Evolutionary conservation across 2,888 invertebrate species (phyloP).

Genomic region (Physocephala rufipes): DNA sequence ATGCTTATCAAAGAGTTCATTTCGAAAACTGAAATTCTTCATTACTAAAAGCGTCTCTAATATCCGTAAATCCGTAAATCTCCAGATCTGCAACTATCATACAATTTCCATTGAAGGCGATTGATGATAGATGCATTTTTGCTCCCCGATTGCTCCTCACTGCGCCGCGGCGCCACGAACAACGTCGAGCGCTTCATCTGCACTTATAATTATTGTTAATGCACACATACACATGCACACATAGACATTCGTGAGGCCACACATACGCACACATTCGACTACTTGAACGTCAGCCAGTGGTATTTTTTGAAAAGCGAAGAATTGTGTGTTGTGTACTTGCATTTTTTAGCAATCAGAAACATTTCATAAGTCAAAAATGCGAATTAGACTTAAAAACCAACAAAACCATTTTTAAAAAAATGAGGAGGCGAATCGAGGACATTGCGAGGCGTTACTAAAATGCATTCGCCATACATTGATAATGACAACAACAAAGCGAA

Average conservation of each 20-base stretch:
- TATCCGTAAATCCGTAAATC: background rate
- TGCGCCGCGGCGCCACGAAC: background rate
- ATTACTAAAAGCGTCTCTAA: background rate
- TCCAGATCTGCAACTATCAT: background rate
- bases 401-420: conserved; percentile 9
- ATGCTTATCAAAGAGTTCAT: no score
- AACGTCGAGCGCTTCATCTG: background rate
- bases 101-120: background rate
- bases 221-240: background rate
- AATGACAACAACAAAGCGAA: conserved; percentile 5
- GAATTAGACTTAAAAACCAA: conserved; percentile 28
- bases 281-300: conserved; percentile 2
- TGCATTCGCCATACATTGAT: conserved; percentile 17
- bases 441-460: background rate
- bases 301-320: conserved; percentile 11
- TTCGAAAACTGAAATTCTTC: conserved; percentile 1
- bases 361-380: conserved; percentile 30
- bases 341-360: background rate
- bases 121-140: background rate
- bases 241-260: no score
- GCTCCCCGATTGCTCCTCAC: background rate
- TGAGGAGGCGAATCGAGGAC: background rate
- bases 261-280: no score
- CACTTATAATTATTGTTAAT: conserved; percentile 16
- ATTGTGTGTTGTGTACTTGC: background rate